Evolutionary conservation across 1,140 invertebrate genomes (phyloP).

Genomic region (Drosophila lacertosa): DNA sequence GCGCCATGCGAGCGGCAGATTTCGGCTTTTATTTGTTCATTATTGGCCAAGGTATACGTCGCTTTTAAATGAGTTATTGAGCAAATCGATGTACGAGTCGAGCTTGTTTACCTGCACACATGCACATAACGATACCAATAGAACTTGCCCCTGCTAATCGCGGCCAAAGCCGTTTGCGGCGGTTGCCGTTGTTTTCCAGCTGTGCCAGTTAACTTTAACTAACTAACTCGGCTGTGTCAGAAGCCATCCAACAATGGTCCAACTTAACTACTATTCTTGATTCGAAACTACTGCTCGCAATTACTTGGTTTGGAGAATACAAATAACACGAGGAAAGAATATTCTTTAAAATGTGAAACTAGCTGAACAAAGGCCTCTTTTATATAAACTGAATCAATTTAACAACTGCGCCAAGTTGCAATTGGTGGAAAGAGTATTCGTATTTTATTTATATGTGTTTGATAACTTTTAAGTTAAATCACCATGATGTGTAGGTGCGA

Average conservation of each 20-base stretch:
- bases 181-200: conserved; percentile 39
- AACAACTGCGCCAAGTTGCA: background rate
- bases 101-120: conserved; percentile 68
- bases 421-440: too few species aligned
- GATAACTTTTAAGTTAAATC: conserved; percentile 1
- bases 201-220: conserved; percentile 43
- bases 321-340: background rate
- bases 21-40: conserved; percentile 80
- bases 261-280: conserved; percentile 1
- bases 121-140: conserved; percentile 17
- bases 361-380: background rate
- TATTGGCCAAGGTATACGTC: conserved; percentile 67
- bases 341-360: too few species aligned
- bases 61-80: conserved; percentile 80
- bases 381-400: background rate
- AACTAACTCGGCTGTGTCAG: conserved; percentile 43
- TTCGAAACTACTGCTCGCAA: conserved; percentile 6
- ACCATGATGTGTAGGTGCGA: background rate
- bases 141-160: conserved; percentile 19
- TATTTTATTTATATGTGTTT: background rate
- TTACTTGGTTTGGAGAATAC: background rate
- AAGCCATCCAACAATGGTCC: conserved; percentile 20
- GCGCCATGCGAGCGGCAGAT: conserved; percentile 63
- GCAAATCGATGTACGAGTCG: conserved; percentile 58
- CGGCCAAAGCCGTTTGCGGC: conserved; percentile 31